Conservation (phyloP, 2,797 vertebrate genomes). For the Siniperca undulata region DNA sequence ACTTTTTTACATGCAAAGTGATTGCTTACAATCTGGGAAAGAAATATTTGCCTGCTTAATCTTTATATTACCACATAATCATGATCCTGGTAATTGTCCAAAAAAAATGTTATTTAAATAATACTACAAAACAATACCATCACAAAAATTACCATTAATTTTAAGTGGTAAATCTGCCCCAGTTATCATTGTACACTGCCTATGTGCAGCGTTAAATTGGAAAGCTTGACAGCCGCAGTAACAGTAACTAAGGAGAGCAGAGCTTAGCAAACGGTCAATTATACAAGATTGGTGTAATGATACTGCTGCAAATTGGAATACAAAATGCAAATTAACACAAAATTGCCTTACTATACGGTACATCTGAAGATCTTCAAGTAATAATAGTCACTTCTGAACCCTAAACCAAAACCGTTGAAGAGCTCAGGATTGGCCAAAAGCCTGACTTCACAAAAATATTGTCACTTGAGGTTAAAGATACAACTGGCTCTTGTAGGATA, state of each 20-base stretch:
- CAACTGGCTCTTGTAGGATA: not conserved
- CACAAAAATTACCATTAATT: not conserved
- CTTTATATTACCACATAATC: too few species aligned
- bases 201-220: not conserved
- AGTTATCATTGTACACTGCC: too few species aligned
- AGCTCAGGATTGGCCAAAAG: not conserved
- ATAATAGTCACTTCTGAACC: not conserved
- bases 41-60: too few species aligned
- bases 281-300: not conserved
- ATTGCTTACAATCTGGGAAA: too few species aligned
- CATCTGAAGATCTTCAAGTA: not conserved
- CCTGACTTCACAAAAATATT: not conserved
- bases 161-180: not conserved
- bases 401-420: not conserved
- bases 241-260: not conserved
- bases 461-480: slow-evolving; percentile 1
- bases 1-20: too few species aligned
- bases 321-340: not conserved
- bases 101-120: too few species aligned
- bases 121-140: too few species aligned
- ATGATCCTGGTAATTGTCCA: too few species aligned
- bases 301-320: not conserved
- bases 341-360: not conserved
- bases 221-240: not conserved
- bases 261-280: not conserved